Conservation (phyloP, 2,888 invertebrate species). For the Latrodectus hesperus region DNA sequence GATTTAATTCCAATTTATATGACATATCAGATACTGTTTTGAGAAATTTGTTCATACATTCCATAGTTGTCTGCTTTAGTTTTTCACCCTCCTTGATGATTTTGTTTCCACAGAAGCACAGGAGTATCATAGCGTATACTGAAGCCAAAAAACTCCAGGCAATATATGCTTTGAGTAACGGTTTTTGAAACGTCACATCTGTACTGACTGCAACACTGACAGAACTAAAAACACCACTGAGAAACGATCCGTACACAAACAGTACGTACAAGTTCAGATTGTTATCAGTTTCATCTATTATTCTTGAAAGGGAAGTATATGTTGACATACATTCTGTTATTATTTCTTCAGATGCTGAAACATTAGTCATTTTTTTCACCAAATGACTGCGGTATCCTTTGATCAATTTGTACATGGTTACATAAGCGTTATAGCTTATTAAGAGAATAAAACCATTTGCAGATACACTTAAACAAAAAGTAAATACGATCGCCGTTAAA, state of each 20-base stretch:
- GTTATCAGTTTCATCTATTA: not conserved
- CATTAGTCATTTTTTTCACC: not conserved
- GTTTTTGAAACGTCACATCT: too few species aligned
- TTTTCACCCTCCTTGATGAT: conserved; percentile 10
- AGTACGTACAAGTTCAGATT: not conserved
- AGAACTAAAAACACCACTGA: not conserved
- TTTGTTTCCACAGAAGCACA: conserved; percentile 3
- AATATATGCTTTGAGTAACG: not conserved
- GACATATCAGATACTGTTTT: not conserved
- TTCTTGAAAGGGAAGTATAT: not conserved
- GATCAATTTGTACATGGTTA: not conserved
- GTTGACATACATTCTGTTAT: not conserved
- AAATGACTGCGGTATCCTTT: not conserved
- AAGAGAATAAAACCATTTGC: not conserved
- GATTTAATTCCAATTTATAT: not conserved
- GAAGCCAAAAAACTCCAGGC: not conserved
- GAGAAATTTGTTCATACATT: conserved; percentile 2
- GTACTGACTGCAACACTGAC: not conserved
- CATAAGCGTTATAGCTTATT: not conserved
- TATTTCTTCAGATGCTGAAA: not conserved
- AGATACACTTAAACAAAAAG: not conserved
- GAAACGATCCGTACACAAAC: not conserved
- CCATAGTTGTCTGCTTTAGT: conserved; percentile 5
- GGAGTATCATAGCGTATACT: not conserved
- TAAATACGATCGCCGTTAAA: not conserved